phyloP scores from a whole-genome alignment of 2,113 vertebrate species.

The Hemiscyllium ocellatum region DNA sequence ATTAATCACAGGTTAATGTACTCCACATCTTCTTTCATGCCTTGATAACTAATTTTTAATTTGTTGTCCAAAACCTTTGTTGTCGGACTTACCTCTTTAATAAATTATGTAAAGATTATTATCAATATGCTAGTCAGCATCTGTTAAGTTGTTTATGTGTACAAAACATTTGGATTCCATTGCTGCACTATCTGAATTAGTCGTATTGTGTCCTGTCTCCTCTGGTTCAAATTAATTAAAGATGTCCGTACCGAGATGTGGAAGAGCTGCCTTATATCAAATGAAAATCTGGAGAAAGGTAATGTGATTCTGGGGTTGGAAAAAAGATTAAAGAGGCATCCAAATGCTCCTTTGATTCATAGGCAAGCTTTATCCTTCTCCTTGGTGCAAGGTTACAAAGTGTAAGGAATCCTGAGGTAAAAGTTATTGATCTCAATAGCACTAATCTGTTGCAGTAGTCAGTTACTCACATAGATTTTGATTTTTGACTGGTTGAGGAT shows the following conservation, averaged over 20 bases:
- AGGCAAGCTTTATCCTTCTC: not conserved
- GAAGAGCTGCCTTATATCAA: not conserved
- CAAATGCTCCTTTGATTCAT: not conserved
- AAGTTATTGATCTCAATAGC: too few species aligned
- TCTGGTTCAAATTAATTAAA: not conserved
- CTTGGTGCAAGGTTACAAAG: not conserved
- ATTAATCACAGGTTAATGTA: not conserved
- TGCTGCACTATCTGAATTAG: not conserved
- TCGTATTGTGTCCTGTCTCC: not conserved
- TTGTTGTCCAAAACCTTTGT: not conserved
- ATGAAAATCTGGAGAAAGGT: not conserved
- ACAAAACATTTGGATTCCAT: constrained; percentile 8
- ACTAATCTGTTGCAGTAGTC: too few species aligned
- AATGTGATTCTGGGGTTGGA: not conserved
- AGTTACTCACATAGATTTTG: too few species aligned
- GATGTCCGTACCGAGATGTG: not conserved
- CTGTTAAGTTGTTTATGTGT: not conserved
- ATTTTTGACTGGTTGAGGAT: too few species aligned
- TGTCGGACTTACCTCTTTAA: not conserved
- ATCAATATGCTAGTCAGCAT: not conserved
- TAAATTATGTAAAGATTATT: not conserved
- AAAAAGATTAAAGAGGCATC: not conserved
- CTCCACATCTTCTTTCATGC: not conserved
- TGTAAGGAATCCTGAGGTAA: not conserved
- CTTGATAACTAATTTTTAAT: not conserved